phyloP scores from a whole-genome alignment of 2,797 vertebrate genomes.

The Chiroxiphia lanceolata region DNA sequence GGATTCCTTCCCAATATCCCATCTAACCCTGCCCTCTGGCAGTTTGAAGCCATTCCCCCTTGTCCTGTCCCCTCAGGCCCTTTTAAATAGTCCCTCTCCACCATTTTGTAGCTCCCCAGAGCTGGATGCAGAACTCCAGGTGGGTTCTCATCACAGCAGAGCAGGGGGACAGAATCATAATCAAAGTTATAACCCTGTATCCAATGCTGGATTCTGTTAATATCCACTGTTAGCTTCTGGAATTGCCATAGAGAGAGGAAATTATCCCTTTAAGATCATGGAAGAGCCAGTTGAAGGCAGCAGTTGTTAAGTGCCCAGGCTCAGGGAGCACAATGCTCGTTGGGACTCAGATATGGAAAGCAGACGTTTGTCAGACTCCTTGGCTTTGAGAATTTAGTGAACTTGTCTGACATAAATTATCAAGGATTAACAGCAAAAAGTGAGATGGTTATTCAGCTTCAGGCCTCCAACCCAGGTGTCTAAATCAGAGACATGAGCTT shows the following conservation, averaged over 20 bases:
- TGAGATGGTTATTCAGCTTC: neutral
- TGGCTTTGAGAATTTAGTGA: neutral
- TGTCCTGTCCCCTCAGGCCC: neutral
- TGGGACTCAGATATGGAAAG: slow-evolving; percentile 13
- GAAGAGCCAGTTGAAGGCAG: neutral
- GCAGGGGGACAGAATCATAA: neutral
- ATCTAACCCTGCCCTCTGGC: neutral
- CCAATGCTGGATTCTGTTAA: neutral
- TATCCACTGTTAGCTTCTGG: neutral
- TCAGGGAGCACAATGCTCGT: neutral
- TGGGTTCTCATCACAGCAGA: neutral
- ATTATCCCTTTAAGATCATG: neutral
- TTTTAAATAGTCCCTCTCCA: neutral
- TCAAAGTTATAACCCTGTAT: neutral
- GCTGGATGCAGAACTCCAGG: neutral
- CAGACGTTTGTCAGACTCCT: slow-evolving; percentile 6
- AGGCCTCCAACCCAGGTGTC: neutral
- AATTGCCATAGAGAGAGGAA: neutral
- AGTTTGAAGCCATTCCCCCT: no score
- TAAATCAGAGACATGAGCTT: neutral
- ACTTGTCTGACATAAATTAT: slow-evolving; percentile 14
- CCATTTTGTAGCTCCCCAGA: neutral
- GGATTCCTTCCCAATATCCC: neutral
- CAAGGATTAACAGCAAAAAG: neutral
- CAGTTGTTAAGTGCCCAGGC: neutral